Conservation (phyloP, 2,888 invertebrate species). For the Chironomus riparius region DNA sequence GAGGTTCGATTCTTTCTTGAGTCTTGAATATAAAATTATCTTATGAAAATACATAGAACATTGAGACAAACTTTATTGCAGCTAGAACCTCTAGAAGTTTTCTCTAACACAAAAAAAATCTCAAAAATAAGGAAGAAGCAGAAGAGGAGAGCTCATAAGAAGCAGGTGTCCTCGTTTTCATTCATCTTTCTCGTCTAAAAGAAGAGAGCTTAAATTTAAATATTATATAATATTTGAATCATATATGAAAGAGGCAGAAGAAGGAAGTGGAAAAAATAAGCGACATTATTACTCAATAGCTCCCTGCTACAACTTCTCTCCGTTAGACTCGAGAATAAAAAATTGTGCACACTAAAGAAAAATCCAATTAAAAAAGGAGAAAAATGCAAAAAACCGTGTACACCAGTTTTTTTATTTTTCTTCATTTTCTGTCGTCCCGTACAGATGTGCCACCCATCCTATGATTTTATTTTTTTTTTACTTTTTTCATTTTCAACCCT, state of each 20-base stretch:
- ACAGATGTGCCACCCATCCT: constrained; percentile 10
- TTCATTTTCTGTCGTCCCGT: constrained; percentile 13
- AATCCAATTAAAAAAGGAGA: constrained; percentile 23
- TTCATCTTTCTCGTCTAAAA: neutral
- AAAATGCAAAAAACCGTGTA: constrained; percentile 19
- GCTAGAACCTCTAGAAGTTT: too few relatives aligned
- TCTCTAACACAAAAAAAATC: too few relatives aligned
- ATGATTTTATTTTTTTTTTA: neutral
- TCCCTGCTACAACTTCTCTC: too few relatives aligned
- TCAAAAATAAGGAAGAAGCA: too few relatives aligned
- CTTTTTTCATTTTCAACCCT: neutral
- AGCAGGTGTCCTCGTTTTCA: constrained; percentile 12
- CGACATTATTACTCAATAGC: too few relatives aligned
- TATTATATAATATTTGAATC: too few relatives aligned
- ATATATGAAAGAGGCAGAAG: too few relatives aligned
- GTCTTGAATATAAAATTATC: too few relatives aligned
- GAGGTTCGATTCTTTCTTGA: too few relatives aligned
- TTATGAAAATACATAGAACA: too few relatives aligned
- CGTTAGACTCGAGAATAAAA: neutral
- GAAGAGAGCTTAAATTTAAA: neutral
- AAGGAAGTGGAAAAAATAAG: too few relatives aligned
- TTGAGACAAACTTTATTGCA: too few relatives aligned
- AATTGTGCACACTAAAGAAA: constrained; percentile 19
- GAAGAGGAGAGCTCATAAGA: neutral
- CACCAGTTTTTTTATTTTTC: constrained; percentile 13